Evolutionary conservation across 2,113 vertebrate genomes (phyloP), one percentile per base, ranked within the genome.

Genomic region (Gadus chalcogrammus): DNA sequence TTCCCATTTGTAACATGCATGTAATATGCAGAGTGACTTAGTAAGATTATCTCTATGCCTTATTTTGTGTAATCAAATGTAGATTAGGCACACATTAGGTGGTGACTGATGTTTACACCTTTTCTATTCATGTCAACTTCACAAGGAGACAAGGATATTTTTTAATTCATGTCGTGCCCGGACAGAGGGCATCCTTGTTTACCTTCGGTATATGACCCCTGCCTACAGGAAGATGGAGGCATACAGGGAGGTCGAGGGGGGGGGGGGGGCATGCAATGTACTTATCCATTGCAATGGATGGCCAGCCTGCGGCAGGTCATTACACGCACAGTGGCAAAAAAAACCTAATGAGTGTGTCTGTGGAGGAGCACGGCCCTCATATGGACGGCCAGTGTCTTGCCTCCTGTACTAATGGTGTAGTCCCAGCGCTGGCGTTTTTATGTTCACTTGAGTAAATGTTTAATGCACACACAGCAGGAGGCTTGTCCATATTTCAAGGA

Each of bases 211-310:
- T 48, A 9, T 48, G 8, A 12, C 42, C 42, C 8, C 42, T 48
- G 42, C 42, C 42, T 48, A 13, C 42, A 48, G 42, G 42, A 48
- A 9, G 42, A 48, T 48, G 42, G 42, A 48, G 42, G 8, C 12
- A 48, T 48, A 48, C 6, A 13, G 56, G 17, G 20, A 31, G 67
- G 56, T 38, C 16, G 69, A 20, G 20, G 20, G 20, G 20, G 20
- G 20, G 20, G 13, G 68, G 84, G 88, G 84, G 68, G 78, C 64
- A 52, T 87, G 88, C 84, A 87, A 90, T 86, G 90, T 86, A 93
- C 93, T 82, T 88, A 82, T 6, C 0, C 42, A 48, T 48, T 48
- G 42, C 42, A 48, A 48, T 48, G 42, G 42, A 48, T 48, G 42
- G 42, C 42, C 42, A 48, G 42, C 62, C 62, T 73, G 82, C 31